These are phyloP conservation scores for Linyphia triangularis DNA, from an alignment of 2,888 invertebrate species.

Conservation along the genomic window DNA sequence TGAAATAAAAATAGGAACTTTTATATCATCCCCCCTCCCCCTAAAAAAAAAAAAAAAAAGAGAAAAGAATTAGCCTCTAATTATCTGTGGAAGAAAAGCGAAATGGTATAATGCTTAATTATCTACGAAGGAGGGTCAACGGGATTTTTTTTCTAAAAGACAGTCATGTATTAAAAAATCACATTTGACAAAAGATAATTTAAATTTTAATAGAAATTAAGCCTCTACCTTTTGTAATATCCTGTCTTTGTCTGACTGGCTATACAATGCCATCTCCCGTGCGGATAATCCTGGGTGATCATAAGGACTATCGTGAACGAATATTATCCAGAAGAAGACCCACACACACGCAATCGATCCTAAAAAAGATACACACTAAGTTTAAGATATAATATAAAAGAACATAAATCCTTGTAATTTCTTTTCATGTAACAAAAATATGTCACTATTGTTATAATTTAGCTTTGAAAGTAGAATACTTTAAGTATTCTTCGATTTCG, in stretches of 20 bases:
- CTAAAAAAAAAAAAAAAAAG: no score
- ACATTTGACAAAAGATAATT: not conserved
- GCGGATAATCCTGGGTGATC: conserved; percentile 62
- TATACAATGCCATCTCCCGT: conserved; percentile 35
- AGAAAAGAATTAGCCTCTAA: not conserved
- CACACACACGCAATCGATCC: conserved; percentile 52
- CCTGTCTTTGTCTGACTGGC: not conserved
- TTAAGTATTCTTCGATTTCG: no score
- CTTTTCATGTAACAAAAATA: no score
- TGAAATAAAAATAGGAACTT: no score
- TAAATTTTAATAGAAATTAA: not conserved
- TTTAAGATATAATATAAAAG: no score
- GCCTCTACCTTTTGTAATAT: not conserved
- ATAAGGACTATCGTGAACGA: conserved; percentile 73
- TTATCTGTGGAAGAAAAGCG: no score
- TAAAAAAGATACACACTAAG: not conserved
- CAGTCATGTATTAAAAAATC: not conserved
- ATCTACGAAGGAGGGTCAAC: no score
- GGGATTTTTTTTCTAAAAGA: not conserved
- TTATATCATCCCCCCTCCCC: no score
- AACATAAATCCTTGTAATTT: no score
- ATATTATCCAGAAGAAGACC: conserved; percentile 65
- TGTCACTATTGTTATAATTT: no score
- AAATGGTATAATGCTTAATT: no score
- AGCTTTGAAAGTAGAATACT: no score